A percentile compares a stretch with the other conserved stretches of the same genome.
Evolutionary conservation across 2,113 vertebrate species (phyloP).

Genomic region (Myotis yumanensis): DNA sequence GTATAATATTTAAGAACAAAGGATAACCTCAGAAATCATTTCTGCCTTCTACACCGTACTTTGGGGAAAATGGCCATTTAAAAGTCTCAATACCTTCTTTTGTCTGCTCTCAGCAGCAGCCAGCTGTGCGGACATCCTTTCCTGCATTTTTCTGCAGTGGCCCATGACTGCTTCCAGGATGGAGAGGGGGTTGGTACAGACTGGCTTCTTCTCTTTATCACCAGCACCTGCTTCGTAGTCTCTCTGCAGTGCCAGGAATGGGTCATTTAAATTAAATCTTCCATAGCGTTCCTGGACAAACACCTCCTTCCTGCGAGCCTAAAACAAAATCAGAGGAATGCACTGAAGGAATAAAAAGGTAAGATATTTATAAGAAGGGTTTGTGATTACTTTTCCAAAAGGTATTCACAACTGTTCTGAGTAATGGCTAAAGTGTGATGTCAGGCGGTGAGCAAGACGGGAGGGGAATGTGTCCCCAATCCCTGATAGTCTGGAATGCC

Average conservation of each 20-base stretch:
- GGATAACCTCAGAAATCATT: background rate
- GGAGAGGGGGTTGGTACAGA: conserved; percentile 95
- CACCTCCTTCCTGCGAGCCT: conserved; percentile 97
- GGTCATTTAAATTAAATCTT: conserved; percentile 96
- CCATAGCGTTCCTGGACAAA: conserved; percentile 98
- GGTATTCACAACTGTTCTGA: background rate
- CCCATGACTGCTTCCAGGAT: conserved; percentile 98
- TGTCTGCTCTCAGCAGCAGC: conserved; percentile 95
- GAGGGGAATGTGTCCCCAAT: background rate
- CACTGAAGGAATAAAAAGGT: conserved; percentile 31
- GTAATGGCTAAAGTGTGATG: background rate
- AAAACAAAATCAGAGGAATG: conserved; percentile 59
- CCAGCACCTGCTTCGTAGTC: conserved; percentile 92
- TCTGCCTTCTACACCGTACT: background rate
- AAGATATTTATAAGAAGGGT: background rate
- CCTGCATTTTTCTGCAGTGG: conserved; percentile 99
- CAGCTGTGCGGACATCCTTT: conserved; percentile 95
- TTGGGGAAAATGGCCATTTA: background rate
- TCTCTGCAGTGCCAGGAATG: conserved; percentile 97
- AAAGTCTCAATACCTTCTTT: conserved; percentile 89
- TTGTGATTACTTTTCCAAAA: conserved; percentile 17
- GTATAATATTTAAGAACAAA: background rate
- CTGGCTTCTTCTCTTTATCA: conserved; percentile 90
- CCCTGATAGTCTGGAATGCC: background rate
- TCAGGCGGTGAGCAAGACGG: background rate